phyloP scores from a whole-genome alignment of 2,888 invertebrate species.

The Diarsia dahlii region DNA sequence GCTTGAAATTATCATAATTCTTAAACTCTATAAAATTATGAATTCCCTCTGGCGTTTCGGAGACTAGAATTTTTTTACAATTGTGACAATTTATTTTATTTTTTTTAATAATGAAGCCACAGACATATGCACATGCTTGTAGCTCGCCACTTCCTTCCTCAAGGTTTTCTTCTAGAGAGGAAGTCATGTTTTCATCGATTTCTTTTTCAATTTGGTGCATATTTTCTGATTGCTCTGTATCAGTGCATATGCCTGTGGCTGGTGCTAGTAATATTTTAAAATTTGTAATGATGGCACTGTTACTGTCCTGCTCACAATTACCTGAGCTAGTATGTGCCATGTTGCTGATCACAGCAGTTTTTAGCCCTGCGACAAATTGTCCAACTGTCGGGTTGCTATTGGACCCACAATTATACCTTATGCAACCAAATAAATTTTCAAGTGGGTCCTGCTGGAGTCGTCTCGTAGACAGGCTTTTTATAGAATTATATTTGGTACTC shows the following conservation, averaged over 20 bases:
- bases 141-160: constrained; percentile 32
- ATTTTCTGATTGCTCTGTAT: too few relatives aligned
- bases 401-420: constrained; percentile 59
- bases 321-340: constrained; percentile 13
- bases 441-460: constrained; percentile 62
- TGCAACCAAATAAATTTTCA: constrained; percentile 60
- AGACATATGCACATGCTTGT: constrained; percentile 52
- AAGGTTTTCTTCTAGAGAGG: constrained; percentile 13
- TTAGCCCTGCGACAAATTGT: constrained; percentile 61
- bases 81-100: not conserved
- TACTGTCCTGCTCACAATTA: constrained; percentile 19
- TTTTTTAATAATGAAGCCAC: constrained; percentile 46
- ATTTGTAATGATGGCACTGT: constrained; percentile 25
- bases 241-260: too few relatives aligned
- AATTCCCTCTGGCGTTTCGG: constrained; percentile 22
- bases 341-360: constrained; percentile 49
- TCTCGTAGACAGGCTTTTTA: constrained; percentile 60
- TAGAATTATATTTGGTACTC: constrained; percentile 7
- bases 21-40: constrained; percentile 33
- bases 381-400: constrained; percentile 61
- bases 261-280: constrained; percentile 10
- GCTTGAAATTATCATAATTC: constrained; percentile 22
- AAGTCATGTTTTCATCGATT: constrained; percentile 14
- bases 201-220: constrained; percentile 12
- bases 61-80: not conserved